Conservation (phyloP, 2,888 invertebrate genomes). For the Thecophora atra region DNA sequence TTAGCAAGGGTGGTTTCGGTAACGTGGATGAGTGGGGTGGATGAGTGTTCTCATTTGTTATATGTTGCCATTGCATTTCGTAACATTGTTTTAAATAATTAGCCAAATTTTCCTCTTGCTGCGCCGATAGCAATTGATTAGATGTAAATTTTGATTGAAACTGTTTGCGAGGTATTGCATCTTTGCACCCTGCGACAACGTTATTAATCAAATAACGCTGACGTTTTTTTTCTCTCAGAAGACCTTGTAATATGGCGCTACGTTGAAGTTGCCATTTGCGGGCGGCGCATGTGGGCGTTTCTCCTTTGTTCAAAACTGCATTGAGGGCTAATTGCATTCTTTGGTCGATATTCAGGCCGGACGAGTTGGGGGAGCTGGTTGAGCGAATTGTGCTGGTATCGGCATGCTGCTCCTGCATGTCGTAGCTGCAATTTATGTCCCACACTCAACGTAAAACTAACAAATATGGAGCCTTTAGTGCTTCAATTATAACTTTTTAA, state of each 20-base stretch:
- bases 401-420: constrained; percentile 10
- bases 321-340: constrained; percentile 24
- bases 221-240: constrained; percentile 25
- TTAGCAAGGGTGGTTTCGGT: constrained; percentile 13
- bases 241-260: not conserved
- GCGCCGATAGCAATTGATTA: constrained; percentile 32
- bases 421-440: not conserved
- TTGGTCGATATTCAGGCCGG: constrained; percentile 14
- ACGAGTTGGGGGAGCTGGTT: not conserved
- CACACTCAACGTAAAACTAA: not conserved
- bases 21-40: not conserved
- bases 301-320: constrained; percentile 24
- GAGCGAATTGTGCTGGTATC: not conserved
- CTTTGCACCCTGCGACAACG: not conserved
- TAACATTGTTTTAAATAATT: constrained; percentile 35
- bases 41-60: not conserved
- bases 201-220: not conserved
- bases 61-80: constrained; percentile 32
- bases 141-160: constrained; percentile 36
- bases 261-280: constrained; percentile 29
- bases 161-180: not conserved
- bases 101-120: constrained; percentile 27
- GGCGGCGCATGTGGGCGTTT: constrained; percentile 32
- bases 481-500: too few relatives aligned
- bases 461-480: too few relatives aligned